Evolutionary conservation across 2,888 invertebrate genomes (phyloP).

Genomic region (Thysanoteuthis rhombus): DNA sequence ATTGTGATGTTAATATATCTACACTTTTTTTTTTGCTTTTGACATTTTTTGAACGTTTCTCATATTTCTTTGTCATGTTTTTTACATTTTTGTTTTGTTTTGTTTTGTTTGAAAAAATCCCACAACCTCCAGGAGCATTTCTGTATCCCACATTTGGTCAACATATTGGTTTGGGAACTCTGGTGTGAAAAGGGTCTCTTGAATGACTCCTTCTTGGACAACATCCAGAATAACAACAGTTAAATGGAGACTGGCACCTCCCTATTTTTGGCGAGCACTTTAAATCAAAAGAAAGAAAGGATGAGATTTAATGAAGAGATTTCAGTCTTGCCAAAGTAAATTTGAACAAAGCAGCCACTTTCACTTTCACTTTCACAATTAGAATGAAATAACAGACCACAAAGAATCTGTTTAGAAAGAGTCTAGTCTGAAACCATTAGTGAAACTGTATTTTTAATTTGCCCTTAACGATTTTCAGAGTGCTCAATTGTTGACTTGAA

Average conservation of each 20-base stretch:
- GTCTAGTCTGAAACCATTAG: not conserved
- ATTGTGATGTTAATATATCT: too few species aligned
- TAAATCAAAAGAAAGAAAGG: not conserved
- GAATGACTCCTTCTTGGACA: not conserved
- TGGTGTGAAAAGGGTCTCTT: not conserved
- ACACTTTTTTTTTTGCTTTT: too few species aligned
- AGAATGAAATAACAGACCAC: not conserved
- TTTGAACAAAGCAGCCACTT: not conserved
- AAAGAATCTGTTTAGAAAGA: not conserved
- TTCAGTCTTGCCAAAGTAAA: not conserved
- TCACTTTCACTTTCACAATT: not conserved
- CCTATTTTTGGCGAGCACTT: not conserved
- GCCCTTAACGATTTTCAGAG: not conserved
- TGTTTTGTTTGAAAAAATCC: too few species aligned
- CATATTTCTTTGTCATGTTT: too few species aligned
- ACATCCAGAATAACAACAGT: not conserved
- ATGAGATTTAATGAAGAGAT: not conserved
- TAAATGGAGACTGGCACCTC: not conserved
- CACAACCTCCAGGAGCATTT: too few species aligned
- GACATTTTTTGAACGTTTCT: too few species aligned
- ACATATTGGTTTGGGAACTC: too few species aligned
- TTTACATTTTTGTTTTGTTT: too few species aligned
- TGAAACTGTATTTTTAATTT: not conserved
- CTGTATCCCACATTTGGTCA: too few species aligned
- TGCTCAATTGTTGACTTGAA: not conserved